phyloP scores from a whole-genome alignment of 2,113 vertebrate species.

The Prunella fulvescens region DNA sequence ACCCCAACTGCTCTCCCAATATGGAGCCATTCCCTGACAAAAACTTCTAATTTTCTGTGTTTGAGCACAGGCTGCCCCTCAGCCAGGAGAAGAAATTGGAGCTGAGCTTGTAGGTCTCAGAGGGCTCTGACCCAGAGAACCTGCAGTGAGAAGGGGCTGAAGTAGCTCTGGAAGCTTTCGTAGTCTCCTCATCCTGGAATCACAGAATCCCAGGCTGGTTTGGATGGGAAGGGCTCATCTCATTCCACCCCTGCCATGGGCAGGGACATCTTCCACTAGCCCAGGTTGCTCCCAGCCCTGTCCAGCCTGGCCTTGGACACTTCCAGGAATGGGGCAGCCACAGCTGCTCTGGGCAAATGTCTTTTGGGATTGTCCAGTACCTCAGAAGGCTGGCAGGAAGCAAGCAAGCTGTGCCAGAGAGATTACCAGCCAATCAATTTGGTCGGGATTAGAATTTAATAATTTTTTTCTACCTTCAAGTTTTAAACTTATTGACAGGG shows the following conservation, averaged over 20 bases:
- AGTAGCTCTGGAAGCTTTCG: not conserved
- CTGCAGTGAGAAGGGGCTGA: not conserved
- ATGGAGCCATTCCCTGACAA: not conserved
- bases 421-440: not conserved
- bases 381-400: not conserved
- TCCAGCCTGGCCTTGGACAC: not conserved
- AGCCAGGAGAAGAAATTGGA: not conserved
- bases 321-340: not conserved
- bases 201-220: not conserved
- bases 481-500: not conserved
- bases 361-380: not conserved
- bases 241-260: rapidly evolving
- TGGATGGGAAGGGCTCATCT: not conserved
- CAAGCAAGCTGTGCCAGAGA: not conserved
- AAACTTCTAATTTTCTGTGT: not conserved
- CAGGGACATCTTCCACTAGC: not conserved
- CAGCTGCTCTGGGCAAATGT: not conserved
- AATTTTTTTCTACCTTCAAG: not conserved
- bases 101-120: rapidly evolving
- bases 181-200: not conserved
- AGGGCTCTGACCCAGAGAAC: not conserved
- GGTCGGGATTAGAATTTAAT: not conserved
- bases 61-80: not conserved
- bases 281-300: rapidly evolving
- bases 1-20: not conserved